Evolutionary conservation across 2,888 invertebrate species (phyloP), one percentile per base, ranked within the genome.

Genomic region (Punctoribates punctum): DNA sequence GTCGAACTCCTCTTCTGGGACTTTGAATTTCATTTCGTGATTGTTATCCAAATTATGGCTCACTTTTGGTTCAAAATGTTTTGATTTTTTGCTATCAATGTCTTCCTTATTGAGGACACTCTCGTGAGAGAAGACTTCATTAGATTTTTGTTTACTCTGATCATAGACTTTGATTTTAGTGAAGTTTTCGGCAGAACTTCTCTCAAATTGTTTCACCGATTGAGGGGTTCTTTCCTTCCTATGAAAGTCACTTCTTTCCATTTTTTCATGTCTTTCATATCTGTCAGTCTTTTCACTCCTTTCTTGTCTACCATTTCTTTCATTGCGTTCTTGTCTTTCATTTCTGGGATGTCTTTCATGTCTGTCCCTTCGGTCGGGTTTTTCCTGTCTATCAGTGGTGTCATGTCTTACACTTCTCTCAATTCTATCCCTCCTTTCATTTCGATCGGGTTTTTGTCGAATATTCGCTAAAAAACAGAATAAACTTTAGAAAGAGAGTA

Each of bases 401-500:
- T 60, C 60, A 11, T 27, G 60, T 60, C 73, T 60, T 25, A 20
- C 57, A 23, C 20, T 57, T n/a, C 57, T 57, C 1, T 60, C 60
- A 23, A 27, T 13, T 60, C 60, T n/a, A 1, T 60, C 60, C 3
- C n/a, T 2, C n/a, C 57, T 57, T 23, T 57, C 57, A 57, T 57
- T 23, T 25, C 60, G 25, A 6, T 60, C 60, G 1, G 17, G 1
- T 15, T 62, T 62, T 62, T 70, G 38, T 2, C 70, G 27, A 70
- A 5, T 38, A 42, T 70, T 70, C 20, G 4, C 70, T 70, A 23
- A 42, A 70, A 70, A 70, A 23, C 62, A 65, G 5, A 65, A 29
- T 17, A 38, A 11, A 38, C 17, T 27, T 27, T 23, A 6, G 20
- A 60, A 60, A 5, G 4, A 27, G 27, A 25, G 15, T 13, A 34